Evolutionary conservation across 2,797 vertebrate genomes (phyloP).

Genomic region (Bufotes viridis): DNA sequence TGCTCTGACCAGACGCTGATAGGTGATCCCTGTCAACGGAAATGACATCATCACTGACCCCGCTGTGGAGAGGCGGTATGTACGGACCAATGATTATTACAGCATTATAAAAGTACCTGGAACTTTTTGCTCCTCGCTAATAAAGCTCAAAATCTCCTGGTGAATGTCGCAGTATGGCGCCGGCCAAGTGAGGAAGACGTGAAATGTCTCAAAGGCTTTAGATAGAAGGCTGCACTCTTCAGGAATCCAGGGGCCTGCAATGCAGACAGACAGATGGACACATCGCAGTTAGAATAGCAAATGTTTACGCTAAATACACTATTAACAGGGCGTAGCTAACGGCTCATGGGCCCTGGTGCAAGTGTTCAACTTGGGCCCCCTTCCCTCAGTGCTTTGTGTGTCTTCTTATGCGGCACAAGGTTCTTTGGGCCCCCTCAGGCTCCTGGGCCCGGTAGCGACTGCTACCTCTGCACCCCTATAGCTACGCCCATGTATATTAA

Average conservation of each 20-base stretch:
- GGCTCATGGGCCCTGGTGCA: too few species aligned
- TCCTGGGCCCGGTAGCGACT: too few species aligned
- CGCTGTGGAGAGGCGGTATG: not conserved
- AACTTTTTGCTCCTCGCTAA: conserved; percentile 87
- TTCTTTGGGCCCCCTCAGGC: too few species aligned
- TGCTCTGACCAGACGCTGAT: conserved; percentile 89
- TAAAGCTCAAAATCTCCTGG: conserved; percentile 84
- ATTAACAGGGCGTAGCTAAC: too few species aligned
- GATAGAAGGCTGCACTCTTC: conserved; percentile 80
- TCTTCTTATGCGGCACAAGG: too few species aligned
- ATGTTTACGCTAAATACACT: too few species aligned
- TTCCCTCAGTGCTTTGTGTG: too few species aligned
- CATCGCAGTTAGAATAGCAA: too few species aligned
- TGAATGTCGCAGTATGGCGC: conserved; percentile 89
- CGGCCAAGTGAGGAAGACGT: conserved; percentile 91
- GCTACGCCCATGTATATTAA: too few species aligned
- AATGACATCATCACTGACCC: not conserved
- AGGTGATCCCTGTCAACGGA: conserved; percentile 84
- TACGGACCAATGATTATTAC: not conserved
- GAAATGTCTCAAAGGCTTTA: conserved; percentile 82
- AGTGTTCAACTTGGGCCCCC: too few species aligned
- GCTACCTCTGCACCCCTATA: too few species aligned
- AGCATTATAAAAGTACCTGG: conserved; percentile 79
- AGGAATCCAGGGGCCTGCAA: conserved; percentile 86
- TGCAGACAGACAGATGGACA: not conserved